A percentile compares a stretch with the other conserved stretches of the same genome.
Conservation (phyloP, 23 tunicate species). For the Ciona savignyi region DNA sequence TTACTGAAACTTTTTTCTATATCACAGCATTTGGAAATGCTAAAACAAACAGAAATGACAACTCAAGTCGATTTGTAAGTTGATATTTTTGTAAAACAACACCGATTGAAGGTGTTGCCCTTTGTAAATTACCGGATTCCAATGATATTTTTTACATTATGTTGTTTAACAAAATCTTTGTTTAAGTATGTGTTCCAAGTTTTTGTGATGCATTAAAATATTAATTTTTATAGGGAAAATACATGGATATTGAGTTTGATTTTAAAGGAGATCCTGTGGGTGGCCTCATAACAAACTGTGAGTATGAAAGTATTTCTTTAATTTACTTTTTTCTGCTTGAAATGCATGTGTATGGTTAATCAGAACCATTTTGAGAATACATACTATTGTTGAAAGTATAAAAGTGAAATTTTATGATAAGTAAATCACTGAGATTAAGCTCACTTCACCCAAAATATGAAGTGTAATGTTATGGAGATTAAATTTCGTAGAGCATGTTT, state of each 20-base stretch:
- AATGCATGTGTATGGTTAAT: too few relatives aligned
- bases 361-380: too few relatives aligned
- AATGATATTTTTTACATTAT: background rate
- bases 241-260: constrained; percentile 98
- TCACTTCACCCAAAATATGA: too few relatives aligned
- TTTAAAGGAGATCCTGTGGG: constrained; percentile 97
- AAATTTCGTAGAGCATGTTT: too few relatives aligned
- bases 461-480: too few relatives aligned
- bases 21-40: constrained; percentile 96
- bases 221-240: constrained; percentile 58
- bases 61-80: constrained; percentile 94
- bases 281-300: constrained; percentile 84
- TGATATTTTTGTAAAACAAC: background rate
- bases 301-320: constrained; percentile 7
- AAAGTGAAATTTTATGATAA: too few relatives aligned
- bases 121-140: too few relatives aligned
- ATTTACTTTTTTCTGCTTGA: too few relatives aligned
- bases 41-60: constrained; percentile 88
- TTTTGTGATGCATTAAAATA: background rate
- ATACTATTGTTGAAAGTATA: too few relatives aligned
- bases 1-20: background rate
- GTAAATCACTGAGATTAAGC: too few relatives aligned
- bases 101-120: too few relatives aligned
- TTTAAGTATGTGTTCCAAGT: background rate
- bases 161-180: background rate